Conservation (phyloP, 2,797 vertebrate genomes). For the Phylloscopus collybita region DNA sequence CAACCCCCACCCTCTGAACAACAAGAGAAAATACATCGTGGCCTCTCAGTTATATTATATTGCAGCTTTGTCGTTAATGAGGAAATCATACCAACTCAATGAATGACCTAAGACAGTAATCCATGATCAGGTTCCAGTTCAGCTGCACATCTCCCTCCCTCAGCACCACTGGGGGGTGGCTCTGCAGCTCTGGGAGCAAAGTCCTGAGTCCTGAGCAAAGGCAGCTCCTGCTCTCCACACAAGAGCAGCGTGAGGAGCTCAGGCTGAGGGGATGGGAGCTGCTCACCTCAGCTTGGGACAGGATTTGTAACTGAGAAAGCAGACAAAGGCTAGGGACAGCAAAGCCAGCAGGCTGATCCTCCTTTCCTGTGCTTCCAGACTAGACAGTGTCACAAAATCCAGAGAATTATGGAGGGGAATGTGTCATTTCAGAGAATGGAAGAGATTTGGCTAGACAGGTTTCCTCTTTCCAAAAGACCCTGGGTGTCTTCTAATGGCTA, state of each 20-base stretch:
- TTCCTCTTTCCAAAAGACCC: constrained; percentile 23
- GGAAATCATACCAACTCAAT: constrained; percentile 54
- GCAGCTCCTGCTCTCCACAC: background rate
- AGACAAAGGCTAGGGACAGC: constrained; percentile 4
- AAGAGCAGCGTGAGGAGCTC: background rate
- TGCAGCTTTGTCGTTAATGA: constrained; percentile 74
- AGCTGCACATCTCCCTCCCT: constrained; percentile 51
- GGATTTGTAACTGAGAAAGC: background rate
- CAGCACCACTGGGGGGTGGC: background rate
- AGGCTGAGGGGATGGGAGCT: background rate
- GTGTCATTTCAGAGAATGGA: background rate
- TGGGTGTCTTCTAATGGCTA: background rate
- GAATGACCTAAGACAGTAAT: constrained; percentile 54
- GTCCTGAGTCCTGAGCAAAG: background rate
- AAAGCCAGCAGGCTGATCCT: background rate
- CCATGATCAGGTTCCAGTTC: constrained; percentile 19
- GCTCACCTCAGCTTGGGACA: background rate
- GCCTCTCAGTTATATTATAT: constrained; percentile 74
- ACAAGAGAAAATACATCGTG: constrained; percentile 51
- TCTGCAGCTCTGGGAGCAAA: background rate
- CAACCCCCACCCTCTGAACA: constrained; percentile 1
- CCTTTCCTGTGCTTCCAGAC: background rate
- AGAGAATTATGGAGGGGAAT: background rate
- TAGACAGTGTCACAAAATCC: background rate
- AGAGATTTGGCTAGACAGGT: background rate